Percentiles rank a stretch among this genome's conserved stretches.
Conservation (phyloP, 2,797 vertebrate species). For the Syndactyla subalaris region DNA sequence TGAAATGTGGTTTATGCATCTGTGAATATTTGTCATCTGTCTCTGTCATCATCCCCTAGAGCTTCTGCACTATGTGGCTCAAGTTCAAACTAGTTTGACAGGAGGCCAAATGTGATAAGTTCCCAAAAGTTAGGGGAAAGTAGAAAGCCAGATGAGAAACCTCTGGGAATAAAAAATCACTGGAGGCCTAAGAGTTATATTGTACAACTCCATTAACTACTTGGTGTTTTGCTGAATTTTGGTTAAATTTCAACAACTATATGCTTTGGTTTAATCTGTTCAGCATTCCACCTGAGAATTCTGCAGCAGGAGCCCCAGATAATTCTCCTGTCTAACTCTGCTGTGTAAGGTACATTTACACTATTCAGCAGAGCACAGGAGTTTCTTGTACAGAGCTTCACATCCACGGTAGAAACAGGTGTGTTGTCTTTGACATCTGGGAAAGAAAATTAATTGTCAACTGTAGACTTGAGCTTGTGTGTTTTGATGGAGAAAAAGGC, state of each 20-base stretch:
- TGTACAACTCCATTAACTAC: background rate
- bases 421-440: background rate
- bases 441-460: background rate
- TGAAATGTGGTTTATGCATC: constrained; percentile 10
- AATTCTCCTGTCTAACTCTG: background rate
- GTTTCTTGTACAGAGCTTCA: background rate
- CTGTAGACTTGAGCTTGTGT: background rate
- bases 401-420: background rate
- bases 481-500: background rate
- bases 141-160: constrained; percentile 47
- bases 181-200: background rate
- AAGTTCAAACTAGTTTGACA: constrained; percentile 29
- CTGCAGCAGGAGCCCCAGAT: background rate
- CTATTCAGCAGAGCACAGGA: background rate
- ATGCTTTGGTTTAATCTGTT: background rate
- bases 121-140: constrained; percentile 42
- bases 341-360: background rate
- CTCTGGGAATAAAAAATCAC: constrained; percentile 34
- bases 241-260: background rate
- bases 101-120: constrained; percentile 30
- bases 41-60: background rate
- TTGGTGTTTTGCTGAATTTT: background rate
- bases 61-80: constrained; percentile 37
- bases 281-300: background rate
- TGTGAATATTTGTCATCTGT: constrained; percentile 22